Evolutionary conservation across 2,888 invertebrate genomes (phyloP).

Genomic region (Melanchra persicariae): DNA sequence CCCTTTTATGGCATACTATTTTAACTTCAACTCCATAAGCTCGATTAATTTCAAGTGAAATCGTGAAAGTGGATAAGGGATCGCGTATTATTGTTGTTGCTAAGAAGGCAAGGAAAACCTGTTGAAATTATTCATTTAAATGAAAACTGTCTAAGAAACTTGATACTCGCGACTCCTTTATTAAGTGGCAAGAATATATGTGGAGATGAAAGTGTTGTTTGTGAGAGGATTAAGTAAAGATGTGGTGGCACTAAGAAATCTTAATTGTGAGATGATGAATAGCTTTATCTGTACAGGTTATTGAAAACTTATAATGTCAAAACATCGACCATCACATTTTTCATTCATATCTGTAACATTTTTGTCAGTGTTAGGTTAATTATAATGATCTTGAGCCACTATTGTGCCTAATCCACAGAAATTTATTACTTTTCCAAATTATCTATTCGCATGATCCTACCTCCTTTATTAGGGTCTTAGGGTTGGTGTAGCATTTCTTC

Average conservation of each 20-base stretch:
- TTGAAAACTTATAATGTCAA: no score
- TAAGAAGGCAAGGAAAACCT: slow-evolving; percentile 32
- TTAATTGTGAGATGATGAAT: background rate
- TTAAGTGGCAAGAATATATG: slow-evolving; percentile 25
- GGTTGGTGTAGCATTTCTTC: background rate
- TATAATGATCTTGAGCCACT: no score
- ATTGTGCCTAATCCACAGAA: no score
- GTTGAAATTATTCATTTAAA: slow-evolving; percentile 54
- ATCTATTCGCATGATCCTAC: background rate
- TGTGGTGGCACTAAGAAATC: background rate
- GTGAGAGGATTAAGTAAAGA: slow-evolving; percentile 14
- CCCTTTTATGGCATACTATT: slow-evolving; percentile 39
- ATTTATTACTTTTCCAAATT: no score
- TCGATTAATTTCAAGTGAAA: slow-evolving; percentile 55
- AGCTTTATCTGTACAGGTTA: background rate
- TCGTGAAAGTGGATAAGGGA: slow-evolving; percentile 42
- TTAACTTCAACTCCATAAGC: slow-evolving; percentile 32
- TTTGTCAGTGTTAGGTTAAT: background rate
- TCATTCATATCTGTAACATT: background rate
- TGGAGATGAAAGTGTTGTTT: slow-evolving; percentile 39
- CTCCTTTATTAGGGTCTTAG: background rate
- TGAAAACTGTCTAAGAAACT: slow-evolving; percentile 51
- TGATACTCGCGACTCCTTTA: slow-evolving; percentile 43
- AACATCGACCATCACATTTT: no score
- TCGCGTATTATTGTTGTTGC: slow-evolving; percentile 42